Evolutionary conservation across 2,797 vertebrate genomes (phyloP).

Genomic region (Anabas testudineus): DNA sequence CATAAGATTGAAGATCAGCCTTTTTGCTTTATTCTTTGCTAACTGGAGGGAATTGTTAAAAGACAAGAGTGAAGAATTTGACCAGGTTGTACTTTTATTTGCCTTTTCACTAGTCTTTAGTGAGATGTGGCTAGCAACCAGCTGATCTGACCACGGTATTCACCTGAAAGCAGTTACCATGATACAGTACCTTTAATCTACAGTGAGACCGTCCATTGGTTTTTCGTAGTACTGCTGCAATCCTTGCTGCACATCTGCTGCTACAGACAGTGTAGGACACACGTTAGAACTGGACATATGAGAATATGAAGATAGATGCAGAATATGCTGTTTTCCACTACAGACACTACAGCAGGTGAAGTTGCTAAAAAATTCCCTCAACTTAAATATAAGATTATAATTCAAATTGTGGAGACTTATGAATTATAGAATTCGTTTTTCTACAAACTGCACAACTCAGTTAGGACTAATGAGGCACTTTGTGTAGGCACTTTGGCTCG

Average conservation of each 20-base stretch:
- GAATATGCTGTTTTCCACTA: conserved; percentile 11
- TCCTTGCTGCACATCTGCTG: conserved; percentile 11
- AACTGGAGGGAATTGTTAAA: conserved; percentile 6
- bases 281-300: not conserved
- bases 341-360: not conserved
- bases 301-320: conserved; percentile 3
- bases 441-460: not conserved
- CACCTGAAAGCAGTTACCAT: conserved; percentile 4
- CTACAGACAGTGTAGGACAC: not conserved
- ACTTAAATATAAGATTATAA: conserved; percentile 1
- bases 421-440: not conserved
- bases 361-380: not conserved
- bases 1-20: conserved; percentile 13
- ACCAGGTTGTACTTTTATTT: conserved; percentile 22
- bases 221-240: not conserved
- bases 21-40: conserved; percentile 36
- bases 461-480: conserved; percentile 7
- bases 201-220: not conserved
- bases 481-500: not conserved
- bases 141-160: not conserved
- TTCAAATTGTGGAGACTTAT: not conserved
- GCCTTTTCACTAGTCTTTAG: conserved; percentile 22
- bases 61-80: conserved; percentile 11
- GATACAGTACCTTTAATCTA: conserved; percentile 3
- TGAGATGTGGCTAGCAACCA: not conserved